phyloP scores from a whole-genome alignment of 1,140 invertebrate genomes.

The Drosophila ercepeae region DNA sequence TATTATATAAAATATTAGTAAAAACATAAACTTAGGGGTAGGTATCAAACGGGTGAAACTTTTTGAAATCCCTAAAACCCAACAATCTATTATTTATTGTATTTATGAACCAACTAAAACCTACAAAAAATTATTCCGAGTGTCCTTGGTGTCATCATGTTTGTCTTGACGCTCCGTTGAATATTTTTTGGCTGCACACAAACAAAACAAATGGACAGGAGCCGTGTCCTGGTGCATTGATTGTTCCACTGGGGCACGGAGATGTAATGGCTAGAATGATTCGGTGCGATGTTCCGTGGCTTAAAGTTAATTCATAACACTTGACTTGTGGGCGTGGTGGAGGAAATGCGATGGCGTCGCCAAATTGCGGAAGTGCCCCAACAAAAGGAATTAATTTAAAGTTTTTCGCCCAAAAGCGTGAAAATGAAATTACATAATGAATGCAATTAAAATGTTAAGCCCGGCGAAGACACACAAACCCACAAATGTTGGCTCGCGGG shows the following conservation, averaged over 20 bases:
- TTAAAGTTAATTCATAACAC: slow-evolving; percentile 31
- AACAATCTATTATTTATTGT: too few species aligned
- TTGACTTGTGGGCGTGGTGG: slow-evolving; percentile 30
- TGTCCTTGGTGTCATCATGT: slow-evolving; percentile 55
- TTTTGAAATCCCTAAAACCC: too few species aligned
- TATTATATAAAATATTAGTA: too few species aligned
- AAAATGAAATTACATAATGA: slow-evolving; percentile 81
- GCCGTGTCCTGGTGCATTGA: slow-evolving; percentile 40
- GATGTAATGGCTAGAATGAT: neutral
- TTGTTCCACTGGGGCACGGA: neutral
- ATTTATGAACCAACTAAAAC: neutral
- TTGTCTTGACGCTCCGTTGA: slow-evolving; percentile 79
- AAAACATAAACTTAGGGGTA: too few species aligned
- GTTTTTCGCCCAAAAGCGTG: slow-evolving; percentile 68
- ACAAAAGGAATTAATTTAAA: slow-evolving; percentile 82
- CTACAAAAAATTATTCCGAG: neutral
- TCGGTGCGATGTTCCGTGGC: slow-evolving; percentile 23
- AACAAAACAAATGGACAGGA: slow-evolving; percentile 58
- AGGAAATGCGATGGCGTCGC: slow-evolving; percentile 45
- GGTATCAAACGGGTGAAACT: too few species aligned
- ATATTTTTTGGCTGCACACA: slow-evolving; percentile 61
- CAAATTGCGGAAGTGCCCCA: slow-evolving; percentile 73
- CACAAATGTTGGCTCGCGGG: neutral
- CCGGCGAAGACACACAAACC: slow-evolving; percentile 19
- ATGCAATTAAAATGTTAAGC: slow-evolving; percentile 74